Base-by-base conservation (phyloP, 1,140 invertebrate genomes). In the Drosophila punjabiensis region DNA sequence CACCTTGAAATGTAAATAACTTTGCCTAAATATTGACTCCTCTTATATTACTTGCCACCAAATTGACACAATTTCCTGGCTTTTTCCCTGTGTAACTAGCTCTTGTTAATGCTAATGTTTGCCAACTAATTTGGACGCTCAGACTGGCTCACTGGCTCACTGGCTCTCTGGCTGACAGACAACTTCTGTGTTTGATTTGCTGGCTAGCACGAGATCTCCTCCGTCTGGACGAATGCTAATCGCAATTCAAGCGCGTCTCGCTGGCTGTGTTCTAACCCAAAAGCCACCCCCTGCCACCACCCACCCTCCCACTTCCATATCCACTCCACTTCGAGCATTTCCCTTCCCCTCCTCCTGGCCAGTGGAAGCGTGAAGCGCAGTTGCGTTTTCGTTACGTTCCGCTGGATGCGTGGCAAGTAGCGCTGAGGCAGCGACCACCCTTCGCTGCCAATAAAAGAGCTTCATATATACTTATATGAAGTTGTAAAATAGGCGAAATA, bases 351-450 rank as follows among this genome's bases (percentile, higher is more conserved):
- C 63, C 24, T 24, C 37, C 52, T 61, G 73, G 75, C 11, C 35
- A 69, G 58, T 78, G 76, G 86, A 86, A 88, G 86, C 85, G 85
- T 89, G 85, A 89, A 90, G 85, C 82, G 86, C 86, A 90, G 86
- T 90, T 89, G 85, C 85, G 85, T 89, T 89, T 87, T 89, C 79
- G 86, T 89, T 91, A 89, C 86, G 86, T 86, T 89, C 79, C 60
- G 86, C 73, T 89, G 85, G 60, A 50, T 89, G 86, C 86, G 79
- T 86, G 68, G 64, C 75, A 70, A 50, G 56, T n/a, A 50, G 28
- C 47, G 32, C 32, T 35, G 53, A 55, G 32, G 53, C 32, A 35
- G 53, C 66, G 65, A 78, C 81, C 84, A 88, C 80, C 81, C 81
- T 70, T 89, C 85, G 66, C 68, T 73, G 77, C 65, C 77, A 89